Percentiles rank a stretch among this genome's conserved stretches.
These are phyloP conservation scores for Triops cancriformis DNA, from an alignment of 1,140 invertebrate genomes.

Conservation along the genomic window DNA sequence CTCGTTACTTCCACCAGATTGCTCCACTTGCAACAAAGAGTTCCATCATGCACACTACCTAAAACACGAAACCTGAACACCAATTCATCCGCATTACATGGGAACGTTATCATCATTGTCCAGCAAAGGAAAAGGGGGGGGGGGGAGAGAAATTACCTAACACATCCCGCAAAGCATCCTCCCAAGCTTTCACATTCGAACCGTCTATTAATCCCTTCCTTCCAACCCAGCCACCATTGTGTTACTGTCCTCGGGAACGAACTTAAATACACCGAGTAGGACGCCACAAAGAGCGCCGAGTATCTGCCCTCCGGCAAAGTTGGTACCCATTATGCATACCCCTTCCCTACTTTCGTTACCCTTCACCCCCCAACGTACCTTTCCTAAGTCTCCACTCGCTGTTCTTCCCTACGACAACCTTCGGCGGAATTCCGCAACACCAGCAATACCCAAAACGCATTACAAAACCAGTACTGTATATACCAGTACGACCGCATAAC, in stretches of 20 bases:
- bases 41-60: too few relatives aligned
- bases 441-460: too few relatives aligned
- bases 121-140: too few relatives aligned
- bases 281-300: neutral
- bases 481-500: too few relatives aligned
- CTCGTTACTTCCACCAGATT: too few relatives aligned
- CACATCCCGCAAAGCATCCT: neutral
- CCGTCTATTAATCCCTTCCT: neutral
- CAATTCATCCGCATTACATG: too few relatives aligned
- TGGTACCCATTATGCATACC: neutral
- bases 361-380: neutral
- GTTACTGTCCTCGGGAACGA: neutral
- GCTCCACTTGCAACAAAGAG: too few relatives aligned
- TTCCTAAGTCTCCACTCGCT: neutral
- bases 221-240: neutral
- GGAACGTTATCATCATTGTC: too few relatives aligned
- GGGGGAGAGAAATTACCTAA: too few relatives aligned
- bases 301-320: neutral
- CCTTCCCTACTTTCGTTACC: neutral
- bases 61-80: too few relatives aligned
- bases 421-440: neutral
- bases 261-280: neutral
- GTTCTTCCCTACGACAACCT: neutral
- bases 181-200: neutral
- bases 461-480: too few relatives aligned